Percentiles rank a stretch among this genome's conserved stretches.
Evolutionary conservation across 2,888 invertebrate genomes (phyloP).

Genomic region (Andrena bicolor): DNA sequence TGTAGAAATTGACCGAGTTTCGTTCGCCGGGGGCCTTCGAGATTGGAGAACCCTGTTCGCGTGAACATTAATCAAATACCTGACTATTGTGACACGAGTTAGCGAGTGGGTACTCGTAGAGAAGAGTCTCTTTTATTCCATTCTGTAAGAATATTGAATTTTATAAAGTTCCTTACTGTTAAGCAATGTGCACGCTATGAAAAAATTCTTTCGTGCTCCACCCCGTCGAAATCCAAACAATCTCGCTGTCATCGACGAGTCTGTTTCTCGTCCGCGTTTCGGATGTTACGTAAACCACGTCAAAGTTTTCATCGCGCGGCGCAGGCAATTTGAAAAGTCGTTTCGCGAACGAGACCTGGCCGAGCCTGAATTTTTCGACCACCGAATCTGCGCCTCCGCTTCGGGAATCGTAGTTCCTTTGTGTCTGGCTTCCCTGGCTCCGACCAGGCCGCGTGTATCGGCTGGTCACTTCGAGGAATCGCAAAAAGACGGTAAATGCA

Average conservation of each 20-base stretch:
- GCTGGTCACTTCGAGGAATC: slow-evolving; percentile 44
- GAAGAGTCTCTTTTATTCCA: too few species aligned
- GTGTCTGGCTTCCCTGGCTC: neutral
- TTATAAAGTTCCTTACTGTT: too few species aligned
- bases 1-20: neutral
- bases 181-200: neutral
- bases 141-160: too few species aligned
- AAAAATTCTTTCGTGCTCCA: neutral
- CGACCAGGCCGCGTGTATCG: slow-evolving; percentile 16
- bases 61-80: too few species aligned
- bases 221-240: slow-evolving; percentile 8
- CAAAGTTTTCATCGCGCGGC: neutral
- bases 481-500: slow-evolving; percentile 43
- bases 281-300: neutral
- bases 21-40: neutral
- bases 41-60: neutral
- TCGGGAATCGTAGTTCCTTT: neutral
- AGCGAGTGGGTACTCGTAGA: neutral
- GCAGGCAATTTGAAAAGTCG: too few species aligned
- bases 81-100: neutral
- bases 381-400: neutral
- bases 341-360: neutral
- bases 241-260: slow-evolving; percentile 11
- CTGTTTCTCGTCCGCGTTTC: slow-evolving; percentile 16
- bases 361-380: neutral